A percentile compares a stretch with the other conserved stretches of the same genome.
Conservation (phyloP, 2,888 invertebrate species). For the Drosophila setosimentum region DNA sequence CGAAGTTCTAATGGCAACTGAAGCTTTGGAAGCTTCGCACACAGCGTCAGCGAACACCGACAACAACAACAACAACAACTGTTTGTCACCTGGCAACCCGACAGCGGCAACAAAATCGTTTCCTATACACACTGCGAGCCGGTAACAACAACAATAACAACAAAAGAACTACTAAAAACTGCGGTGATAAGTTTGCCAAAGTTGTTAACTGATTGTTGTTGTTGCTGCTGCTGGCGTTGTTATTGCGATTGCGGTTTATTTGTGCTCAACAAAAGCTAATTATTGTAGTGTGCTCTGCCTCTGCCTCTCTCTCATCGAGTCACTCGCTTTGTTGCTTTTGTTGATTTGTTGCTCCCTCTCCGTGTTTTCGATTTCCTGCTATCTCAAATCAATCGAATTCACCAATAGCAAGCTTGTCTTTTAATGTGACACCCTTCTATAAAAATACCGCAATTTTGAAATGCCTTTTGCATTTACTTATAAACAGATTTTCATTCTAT, state of each 20-base stretch:
- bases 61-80: conserved; percentile 30
- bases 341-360: conserved; percentile 17
- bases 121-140: conserved; percentile 46
- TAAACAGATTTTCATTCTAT: too few relatives aligned
- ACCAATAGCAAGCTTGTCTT: conserved; percentile 59
- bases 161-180: conserved; percentile 26
- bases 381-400: conserved; percentile 52
- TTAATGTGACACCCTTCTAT: conserved; percentile 26
- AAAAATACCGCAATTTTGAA: too few relatives aligned
- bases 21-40: conserved; percentile 72
- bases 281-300: conserved; percentile 43
- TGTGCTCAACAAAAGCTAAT: conserved; percentile 64
- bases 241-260: conserved; percentile 30
- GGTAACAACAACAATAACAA: conserved; percentile 37
- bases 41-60: conserved; percentile 42
- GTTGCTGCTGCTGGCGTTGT: conserved; percentile 21
- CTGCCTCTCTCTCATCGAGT: conserved; percentile 7
- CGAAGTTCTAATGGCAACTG: conserved; percentile 80
- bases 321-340: conserved; percentile 5
- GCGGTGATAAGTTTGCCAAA: conserved; percentile 63
- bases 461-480: background rate
- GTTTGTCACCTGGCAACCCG: conserved; percentile 74
- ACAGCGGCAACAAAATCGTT: conserved; percentile 22
- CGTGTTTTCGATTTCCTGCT: conserved; percentile 47
- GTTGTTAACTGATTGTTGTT: conserved; percentile 66